A percentile compares a stretch with the other conserved stretches of the same genome.
Evolutionary conservation across 2,113 vertebrate species (phyloP).

Genomic region (Thunnus maccoyii): DNA sequence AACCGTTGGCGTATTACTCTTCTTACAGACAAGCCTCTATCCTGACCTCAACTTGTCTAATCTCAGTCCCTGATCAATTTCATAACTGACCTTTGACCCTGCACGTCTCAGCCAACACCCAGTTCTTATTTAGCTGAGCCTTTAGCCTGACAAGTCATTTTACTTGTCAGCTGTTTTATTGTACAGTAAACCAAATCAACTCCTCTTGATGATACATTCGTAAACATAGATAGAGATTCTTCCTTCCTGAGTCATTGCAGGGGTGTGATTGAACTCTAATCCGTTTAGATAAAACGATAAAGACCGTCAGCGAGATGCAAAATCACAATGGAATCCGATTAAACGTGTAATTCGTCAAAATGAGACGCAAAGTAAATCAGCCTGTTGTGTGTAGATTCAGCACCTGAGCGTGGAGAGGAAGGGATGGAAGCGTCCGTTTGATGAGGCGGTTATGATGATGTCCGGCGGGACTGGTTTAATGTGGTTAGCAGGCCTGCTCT

Average conservation of each 20-base stretch:
- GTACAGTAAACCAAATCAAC: background rate
- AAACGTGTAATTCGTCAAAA: conserved; percentile 25
- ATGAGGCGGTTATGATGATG: conserved; percentile 26
- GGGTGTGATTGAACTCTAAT: background rate
- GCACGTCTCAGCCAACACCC: conserved; percentile 43
- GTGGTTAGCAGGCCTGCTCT: conserved; percentile 55
- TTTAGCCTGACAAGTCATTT: background rate
- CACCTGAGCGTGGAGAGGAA: background rate
- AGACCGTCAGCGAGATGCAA: background rate
- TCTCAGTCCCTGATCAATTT: conserved; percentile 23
- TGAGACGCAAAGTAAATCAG: conserved; percentile 13
- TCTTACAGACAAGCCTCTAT: background rate
- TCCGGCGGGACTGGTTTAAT: conserved; percentile 55
- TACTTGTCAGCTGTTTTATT: background rate
- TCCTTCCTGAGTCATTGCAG: background rate
- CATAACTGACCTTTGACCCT: conserved; percentile 56
- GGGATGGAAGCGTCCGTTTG: conserved; percentile 21
- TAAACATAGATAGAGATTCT: background rate
- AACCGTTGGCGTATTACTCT: background rate
- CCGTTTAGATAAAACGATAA: background rate
- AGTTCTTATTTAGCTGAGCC: conserved; percentile 7
- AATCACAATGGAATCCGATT: conserved; percentile 6
- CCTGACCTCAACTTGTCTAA: conserved; percentile 11
- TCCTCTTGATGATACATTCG: background rate
- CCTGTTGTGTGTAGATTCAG: conserved; percentile 1